phyloP scores from a whole-genome alignment of 2,113 vertebrate genomes.

The Circaetus gallicus region DNA sequence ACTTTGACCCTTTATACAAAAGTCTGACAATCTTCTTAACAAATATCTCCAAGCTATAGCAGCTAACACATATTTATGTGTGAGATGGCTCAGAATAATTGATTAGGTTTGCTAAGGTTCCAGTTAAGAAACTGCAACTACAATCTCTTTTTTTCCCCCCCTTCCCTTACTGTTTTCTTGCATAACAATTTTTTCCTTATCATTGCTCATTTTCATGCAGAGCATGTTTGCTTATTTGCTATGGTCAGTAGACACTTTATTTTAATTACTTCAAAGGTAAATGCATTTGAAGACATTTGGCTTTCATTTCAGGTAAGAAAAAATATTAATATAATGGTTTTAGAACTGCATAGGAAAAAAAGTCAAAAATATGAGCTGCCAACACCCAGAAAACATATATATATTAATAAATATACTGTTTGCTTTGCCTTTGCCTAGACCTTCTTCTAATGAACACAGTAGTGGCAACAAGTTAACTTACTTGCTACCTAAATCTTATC shows the following conservation, averaged over 20 bases:
- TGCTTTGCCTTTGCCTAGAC: neutral
- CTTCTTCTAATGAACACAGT: neutral
- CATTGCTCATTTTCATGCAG: constrained; percentile 43
- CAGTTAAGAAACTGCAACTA: constrained; percentile 30
- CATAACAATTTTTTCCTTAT: constrained; percentile 47
- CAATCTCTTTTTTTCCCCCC: neutral
- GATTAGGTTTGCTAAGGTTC: constrained; percentile 55
- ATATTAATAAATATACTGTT: neutral
- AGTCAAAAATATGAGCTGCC: neutral
- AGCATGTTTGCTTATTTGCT: constrained; percentile 22
- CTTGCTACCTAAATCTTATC: neutral
- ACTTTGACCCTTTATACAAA: neutral
- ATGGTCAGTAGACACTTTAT: constrained; percentile 39
- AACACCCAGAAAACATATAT: neutral
- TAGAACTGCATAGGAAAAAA: neutral
- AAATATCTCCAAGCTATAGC: constrained; percentile 42
- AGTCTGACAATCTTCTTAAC: neutral
- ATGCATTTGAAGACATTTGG: constrained; percentile 21
- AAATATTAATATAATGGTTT: constrained; percentile 44
- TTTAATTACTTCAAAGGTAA: constrained; percentile 67
- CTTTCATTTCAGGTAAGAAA: constrained; percentile 51
- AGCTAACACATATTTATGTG: constrained; percentile 19
- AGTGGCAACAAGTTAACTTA: neutral
- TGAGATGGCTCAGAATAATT: constrained; percentile 53
- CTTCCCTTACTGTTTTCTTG: constrained; percentile 13